Percentiles rank a stretch among this genome's conserved stretches.
Evolutionary conservation across 2,113 vertebrate genomes (phyloP).

Genomic region (Oriolus oriolus): DNA sequence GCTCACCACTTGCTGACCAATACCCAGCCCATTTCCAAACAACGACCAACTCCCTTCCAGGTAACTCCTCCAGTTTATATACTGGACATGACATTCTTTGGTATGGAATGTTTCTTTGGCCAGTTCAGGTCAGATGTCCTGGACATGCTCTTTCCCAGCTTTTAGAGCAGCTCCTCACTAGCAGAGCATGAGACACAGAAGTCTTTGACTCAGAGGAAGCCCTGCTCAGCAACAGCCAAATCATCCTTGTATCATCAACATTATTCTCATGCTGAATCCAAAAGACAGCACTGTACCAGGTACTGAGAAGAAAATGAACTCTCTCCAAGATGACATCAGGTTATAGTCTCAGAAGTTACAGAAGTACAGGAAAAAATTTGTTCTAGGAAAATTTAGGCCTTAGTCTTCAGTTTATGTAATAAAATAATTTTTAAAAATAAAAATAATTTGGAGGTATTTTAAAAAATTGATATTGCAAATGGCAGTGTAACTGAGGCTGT

Average conservation of each 20-base stretch:
- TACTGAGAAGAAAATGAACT: neutral
- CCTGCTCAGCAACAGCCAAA: neutral
- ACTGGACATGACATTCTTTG: too few species aligned
- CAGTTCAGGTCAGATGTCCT: neutral
- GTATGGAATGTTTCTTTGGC: neutral
- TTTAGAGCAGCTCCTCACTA: neutral
- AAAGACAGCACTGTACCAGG: neutral
- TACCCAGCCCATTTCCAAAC: neutral
- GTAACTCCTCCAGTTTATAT: neutral
- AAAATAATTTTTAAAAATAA: neutral
- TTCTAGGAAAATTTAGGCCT: neutral
- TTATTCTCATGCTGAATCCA: neutral
- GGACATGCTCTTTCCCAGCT: neutral
- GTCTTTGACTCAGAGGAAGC: neutral
- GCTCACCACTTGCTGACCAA: neutral
- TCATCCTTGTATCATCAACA: neutral
- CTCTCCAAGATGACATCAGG: neutral
- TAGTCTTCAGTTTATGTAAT: neutral
- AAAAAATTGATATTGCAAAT: neutral
- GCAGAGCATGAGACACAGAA: neutral
- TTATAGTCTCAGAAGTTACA: neutral
- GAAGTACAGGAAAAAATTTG: neutral
- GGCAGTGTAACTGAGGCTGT: neutral
- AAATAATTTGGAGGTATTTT: neutral
- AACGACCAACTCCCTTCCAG: neutral